These are phyloP conservation scores for Cercopithecus diana DNA, from an alignment of 2,797 vertebrate genomes.

Conservation along the genomic window DNA sequence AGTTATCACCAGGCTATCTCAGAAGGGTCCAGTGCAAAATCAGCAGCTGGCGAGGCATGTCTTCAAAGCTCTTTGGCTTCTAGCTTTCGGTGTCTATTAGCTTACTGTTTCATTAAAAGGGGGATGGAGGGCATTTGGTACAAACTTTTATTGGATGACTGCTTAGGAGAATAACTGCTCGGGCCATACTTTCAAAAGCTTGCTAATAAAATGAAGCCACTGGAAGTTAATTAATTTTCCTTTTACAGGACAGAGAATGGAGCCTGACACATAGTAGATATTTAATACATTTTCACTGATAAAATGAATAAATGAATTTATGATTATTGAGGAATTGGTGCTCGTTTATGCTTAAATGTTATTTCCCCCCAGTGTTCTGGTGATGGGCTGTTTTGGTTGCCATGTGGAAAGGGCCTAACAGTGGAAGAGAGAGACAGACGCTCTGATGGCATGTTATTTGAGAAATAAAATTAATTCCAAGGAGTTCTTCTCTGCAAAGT, in stretches of 20 bases:
- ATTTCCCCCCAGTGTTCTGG: not conserved
- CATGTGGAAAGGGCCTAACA: not conserved
- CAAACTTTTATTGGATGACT: not conserved
- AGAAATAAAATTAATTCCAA: not conserved
- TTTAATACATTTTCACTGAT: not conserved
- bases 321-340: not conserved
- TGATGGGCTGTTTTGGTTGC: not conserved
- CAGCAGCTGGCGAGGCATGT: not conserved
- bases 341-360: not conserved
- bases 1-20: not conserved
- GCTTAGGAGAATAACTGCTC: not conserved
- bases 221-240: conserved; percentile 42
- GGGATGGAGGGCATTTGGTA: not conserved
- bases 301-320: not conserved
- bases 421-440: not conserved
- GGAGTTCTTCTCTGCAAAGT: not conserved
- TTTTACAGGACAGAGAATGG: conserved; percentile 15
- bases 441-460: not conserved
- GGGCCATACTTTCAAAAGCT: not conserved
- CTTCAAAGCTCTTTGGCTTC: not conserved
- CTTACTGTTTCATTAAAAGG: not conserved
- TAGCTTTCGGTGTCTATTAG: not conserved
- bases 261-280: not conserved
- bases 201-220: not conserved
- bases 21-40: not conserved